Base-by-base conservation (phyloP, 1,140 invertebrate species). In the Macrobrachium rosenbergii region DNA sequence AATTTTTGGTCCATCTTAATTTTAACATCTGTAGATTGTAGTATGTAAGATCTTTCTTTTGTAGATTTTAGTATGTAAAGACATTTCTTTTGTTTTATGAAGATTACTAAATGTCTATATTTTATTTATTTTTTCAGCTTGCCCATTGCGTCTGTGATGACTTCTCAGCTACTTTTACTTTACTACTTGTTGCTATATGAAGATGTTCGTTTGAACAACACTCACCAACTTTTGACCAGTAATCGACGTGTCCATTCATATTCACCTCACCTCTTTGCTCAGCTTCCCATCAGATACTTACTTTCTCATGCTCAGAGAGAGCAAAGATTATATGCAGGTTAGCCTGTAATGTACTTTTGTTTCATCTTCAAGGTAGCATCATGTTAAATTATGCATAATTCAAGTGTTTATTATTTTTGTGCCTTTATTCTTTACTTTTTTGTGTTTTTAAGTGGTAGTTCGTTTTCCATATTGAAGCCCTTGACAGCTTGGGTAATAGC, bases 151-250 rank as follows among this genome's bases (percentile, higher is more conserved):
- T 90, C 87, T 19, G 86, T 90, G 86, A 90, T 98, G 58, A 96
- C 97, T 0, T 95, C 97, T 0, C 98, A 99, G 91, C 92, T 99
- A 5, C 92, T 99, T 7, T 93, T 99, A 58, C 93, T 99, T 2
- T 99, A 99, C 92, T 99, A 99, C 92, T 92, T 99, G 0, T 92
- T 99, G 14, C 92, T 98, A 21, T 99, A 99, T 92, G 97, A 99
- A 92, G 98, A 99, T 91, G 95, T 96, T 0, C 93, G 97, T 83
- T 92, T 98, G 73, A 94, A 94, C 17, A 97, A 97, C 91, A 95
- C 96, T 90, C 95, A 95, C 80, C 94, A 93, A 16, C 94, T 96
- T 37, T 90, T 92, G 23, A 80, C 94, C 2, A 94, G 94, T 85
- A 95, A 95, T 2, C 93, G 95, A 87, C 96, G 95, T 92, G 94